Evolutionary conservation across 1,140 invertebrate species (phyloP).

Genomic region (Pseudachorutes palmiensis): DNA sequence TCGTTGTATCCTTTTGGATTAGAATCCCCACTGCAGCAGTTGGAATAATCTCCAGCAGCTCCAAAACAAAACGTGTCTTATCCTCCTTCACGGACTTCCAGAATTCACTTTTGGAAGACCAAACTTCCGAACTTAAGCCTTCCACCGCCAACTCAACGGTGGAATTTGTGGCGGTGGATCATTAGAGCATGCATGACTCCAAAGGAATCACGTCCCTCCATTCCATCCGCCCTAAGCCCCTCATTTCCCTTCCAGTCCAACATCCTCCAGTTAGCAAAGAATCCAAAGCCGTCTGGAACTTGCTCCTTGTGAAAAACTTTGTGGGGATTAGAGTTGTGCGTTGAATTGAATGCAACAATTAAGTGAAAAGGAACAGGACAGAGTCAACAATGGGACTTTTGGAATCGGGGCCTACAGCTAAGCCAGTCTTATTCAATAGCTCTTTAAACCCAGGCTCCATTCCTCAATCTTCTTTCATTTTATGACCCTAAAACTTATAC

Average conservation of each 20-base stretch:
- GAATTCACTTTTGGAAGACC: not conserved
- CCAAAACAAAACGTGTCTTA: conserved; percentile 14
- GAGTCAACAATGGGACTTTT: no score
- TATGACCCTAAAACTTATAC: no score
- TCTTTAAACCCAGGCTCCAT: no score
- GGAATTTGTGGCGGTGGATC: not conserved
- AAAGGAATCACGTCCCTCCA: not conserved
- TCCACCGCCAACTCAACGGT: not conserved
- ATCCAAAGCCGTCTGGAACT: not conserved
- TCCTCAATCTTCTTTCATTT: no score
- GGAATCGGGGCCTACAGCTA: no score
- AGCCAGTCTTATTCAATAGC: no score
- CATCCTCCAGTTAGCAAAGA: not conserved
- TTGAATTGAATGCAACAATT: no score
- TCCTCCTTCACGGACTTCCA: not conserved
- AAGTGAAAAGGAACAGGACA: no score
- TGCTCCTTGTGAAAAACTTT: not conserved
- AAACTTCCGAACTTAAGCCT: not conserved
- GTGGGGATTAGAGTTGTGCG: not conserved
- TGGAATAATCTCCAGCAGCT: no score
- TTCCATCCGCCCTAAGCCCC: not conserved
- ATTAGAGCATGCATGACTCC: not conserved
- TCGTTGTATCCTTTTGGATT: no score
- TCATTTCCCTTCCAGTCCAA: not conserved
- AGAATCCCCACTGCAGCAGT: no score